These are phyloP conservation scores for Cherax quadricarinatus DNA, from an alignment of 1,140 invertebrate species.

Conservation along the genomic window DNA sequence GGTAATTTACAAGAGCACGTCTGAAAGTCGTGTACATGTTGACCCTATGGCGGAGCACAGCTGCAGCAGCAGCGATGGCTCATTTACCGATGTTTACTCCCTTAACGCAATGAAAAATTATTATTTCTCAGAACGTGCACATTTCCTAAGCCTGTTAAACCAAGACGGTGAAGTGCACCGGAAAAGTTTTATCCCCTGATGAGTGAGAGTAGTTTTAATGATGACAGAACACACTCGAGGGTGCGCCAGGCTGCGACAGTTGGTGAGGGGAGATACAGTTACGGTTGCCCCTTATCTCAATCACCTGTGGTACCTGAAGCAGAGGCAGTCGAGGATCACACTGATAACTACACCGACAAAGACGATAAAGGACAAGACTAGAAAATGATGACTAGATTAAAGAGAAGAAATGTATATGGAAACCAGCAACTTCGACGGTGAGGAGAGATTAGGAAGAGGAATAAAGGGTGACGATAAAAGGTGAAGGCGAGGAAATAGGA, in stretches of 20 bases:
- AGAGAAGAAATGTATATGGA: no score
- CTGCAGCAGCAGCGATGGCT: no score
- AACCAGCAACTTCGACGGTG: background rate
- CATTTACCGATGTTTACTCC: no score
- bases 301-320: background rate
- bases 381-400: no score
- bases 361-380: no score
- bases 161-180: background rate
- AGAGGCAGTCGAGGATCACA: background rate
- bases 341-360: no score
- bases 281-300: background rate
- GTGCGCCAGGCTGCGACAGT: background rate
- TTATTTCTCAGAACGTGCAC: no score
- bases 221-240: background rate
- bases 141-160: no score
- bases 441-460: background rate
- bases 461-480: background rate
- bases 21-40: no score
- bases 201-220: background rate
- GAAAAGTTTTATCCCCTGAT: background rate
- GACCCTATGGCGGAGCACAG: no score
- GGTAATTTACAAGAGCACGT: no score
- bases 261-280: background rate
- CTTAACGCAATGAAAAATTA: no score
- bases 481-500: conserved; percentile 23